phyloP scores from a whole-genome alignment of 2,888 invertebrate genomes.

The Sphaeridia pumilis region DNA sequence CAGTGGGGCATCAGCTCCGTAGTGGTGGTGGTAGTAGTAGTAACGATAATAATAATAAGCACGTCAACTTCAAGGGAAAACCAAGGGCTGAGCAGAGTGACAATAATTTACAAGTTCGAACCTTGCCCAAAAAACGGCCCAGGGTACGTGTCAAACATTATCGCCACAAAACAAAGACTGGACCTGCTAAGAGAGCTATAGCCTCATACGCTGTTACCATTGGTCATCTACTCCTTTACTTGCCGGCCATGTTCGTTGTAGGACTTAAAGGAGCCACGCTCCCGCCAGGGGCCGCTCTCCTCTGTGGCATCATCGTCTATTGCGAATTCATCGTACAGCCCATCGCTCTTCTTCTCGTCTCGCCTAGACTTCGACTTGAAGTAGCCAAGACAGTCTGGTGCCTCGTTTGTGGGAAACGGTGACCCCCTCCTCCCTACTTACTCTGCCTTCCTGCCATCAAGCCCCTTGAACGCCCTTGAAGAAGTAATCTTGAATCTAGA shows the following conservation, averaged over 20 bases:
- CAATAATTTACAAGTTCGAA: constrained; percentile 15
- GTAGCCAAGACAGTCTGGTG: constrained; percentile 23
- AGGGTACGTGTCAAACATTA: constrained; percentile 23
- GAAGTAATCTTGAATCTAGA: no score
- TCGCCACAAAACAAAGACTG: constrained; percentile 17
- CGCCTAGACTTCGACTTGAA: constrained; percentile 35
- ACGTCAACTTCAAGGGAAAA: constrained; percentile 3
- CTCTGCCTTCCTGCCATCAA: no score
- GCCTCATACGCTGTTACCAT: constrained; percentile 35
- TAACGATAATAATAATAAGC: not conserved
- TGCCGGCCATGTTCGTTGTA: constrained; percentile 36
- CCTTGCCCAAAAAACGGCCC: constrained; percentile 13
- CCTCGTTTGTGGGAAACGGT: constrained; percentile 14
- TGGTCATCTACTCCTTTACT: constrained; percentile 36
- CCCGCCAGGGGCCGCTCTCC: constrained; percentile 24
- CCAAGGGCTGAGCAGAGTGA: constrained; percentile 9
- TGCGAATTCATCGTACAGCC: constrained; percentile 37
- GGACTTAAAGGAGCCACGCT: constrained; percentile 31
- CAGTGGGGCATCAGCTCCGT: no score
- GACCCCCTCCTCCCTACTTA: constrained; percentile 12
- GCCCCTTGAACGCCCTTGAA: no score
- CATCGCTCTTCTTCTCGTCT: constrained; percentile 34
- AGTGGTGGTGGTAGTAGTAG: not conserved
- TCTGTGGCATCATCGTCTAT: constrained; percentile 37
- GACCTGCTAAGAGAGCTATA: constrained; percentile 30